phyloP scores from a whole-genome alignment of 2,113 vertebrate genomes.

The Pteruthius melanotis region DNA sequence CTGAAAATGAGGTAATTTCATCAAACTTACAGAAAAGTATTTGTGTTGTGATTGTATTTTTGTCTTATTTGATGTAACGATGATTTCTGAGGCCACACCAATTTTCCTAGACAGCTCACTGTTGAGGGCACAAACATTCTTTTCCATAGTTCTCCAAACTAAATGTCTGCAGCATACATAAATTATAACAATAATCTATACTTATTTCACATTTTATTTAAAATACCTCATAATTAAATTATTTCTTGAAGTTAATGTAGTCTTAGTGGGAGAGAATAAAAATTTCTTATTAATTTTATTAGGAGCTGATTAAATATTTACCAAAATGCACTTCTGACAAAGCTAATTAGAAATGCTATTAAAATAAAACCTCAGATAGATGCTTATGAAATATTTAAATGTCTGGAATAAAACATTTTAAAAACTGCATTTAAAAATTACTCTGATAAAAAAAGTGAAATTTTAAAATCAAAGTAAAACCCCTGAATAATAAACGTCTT shows the following conservation, averaged over 20 bases:
- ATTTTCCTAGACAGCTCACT: background rate
- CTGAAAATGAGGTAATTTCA: background rate
- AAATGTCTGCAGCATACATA: background rate
- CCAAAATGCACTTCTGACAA: background rate
- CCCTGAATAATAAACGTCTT: background rate
- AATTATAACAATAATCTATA: background rate
- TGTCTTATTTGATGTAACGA: background rate
- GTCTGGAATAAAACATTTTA: background rate
- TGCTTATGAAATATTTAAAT: conserved; percentile 14
- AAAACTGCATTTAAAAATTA: background rate
- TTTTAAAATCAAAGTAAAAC: background rate
- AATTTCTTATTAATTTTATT: conserved; percentile 8
- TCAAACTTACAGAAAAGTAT: background rate
- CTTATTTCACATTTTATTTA: background rate
- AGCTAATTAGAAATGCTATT: background rate
- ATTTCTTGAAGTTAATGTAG: background rate
- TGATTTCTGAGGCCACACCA: background rate
- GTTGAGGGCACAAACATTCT: background rate
- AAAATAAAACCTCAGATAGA: background rate
- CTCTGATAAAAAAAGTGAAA: background rate
- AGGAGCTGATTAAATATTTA: conserved; percentile 19
- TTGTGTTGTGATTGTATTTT: background rate
- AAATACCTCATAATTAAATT: background rate
- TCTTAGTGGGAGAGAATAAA: background rate
- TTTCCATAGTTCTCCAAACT: background rate